Base-by-base conservation (phyloP, 2,888 invertebrate species). In the Andrena camellia region DNA sequence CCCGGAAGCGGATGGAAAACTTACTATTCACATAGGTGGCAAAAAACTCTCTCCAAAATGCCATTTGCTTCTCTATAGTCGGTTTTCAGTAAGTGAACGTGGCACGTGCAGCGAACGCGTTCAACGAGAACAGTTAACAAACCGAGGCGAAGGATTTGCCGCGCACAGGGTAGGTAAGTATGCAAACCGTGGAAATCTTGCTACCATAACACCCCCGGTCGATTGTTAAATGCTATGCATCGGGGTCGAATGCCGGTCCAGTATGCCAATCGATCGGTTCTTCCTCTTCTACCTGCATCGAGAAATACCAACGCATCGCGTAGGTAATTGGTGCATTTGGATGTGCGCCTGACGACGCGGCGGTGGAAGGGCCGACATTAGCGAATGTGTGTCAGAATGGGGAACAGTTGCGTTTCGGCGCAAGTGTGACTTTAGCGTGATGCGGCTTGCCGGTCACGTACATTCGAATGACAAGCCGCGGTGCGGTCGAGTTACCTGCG, bases 401-500 rank as follows among this genome's bases (percentile, higher is more conserved):
- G 10, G 33, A 13, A 33, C 23, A 7, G 52, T 48, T 31, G 63
- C 20, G 4, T 31, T 5, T 13, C 52, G 33, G n/a, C 10, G 17
- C 13, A n/a, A 35, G 17, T 23, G 3, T 23, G 26, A 64, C 31
- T 42, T 42, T 13, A 42, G 4, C 42, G 42, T 42, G 42, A 3
- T 42, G 48, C 10, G 31, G 23, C 54, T 48, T 31, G n/a, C 69
- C 6, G 29, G 80, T 73, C 81, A 74, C 73, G 81, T 64, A n/a
- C n/a, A 72, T 23, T 13, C 48, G 50, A 48, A 29, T 2, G 54
- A 23, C 23, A 54, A 35, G 48, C 23, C 52, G 20, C 57, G 13
- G 42, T 42, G 23, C 17, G 64, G 33, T 72, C 71, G 62, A 50
- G 70, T 71, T 82, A 82, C 68, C 54, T 8, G 70, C 50, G 75